These are phyloP conservation scores for Apogon talboti DNA, from an alignment of 2,797 vertebrate genomes.

Conservation along the genomic window DNA sequence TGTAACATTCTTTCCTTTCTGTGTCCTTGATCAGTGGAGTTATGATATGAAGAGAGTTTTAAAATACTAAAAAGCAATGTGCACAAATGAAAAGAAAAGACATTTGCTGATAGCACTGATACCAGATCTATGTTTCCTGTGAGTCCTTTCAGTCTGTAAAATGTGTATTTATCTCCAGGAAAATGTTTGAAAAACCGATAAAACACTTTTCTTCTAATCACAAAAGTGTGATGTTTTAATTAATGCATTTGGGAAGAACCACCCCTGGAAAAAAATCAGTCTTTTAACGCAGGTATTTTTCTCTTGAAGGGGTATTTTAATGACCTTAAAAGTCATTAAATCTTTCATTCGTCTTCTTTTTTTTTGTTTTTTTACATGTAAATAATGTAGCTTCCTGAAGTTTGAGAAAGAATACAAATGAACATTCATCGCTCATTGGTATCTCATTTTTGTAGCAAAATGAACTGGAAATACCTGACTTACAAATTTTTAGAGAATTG, in stretches of 20 bases:
- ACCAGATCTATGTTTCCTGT: too few species aligned
- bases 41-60: too few species aligned
- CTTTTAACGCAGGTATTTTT: background rate
- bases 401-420: background rate
- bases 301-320: background rate
- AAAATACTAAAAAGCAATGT: too few species aligned
- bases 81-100: too few species aligned
- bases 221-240: background rate
- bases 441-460: conserved; percentile 22
- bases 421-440: background rate
- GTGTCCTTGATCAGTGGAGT: too few species aligned
- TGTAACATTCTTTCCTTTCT: too few species aligned
- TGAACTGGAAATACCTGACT: conserved; percentile 1
- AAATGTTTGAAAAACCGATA: background rate
- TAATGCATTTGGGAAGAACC: conserved; percentile 1
- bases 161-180: background rate
- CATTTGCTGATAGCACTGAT: too few species aligned
- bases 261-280: conserved; percentile 1
- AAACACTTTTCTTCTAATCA: background rate
- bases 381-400: background rate
- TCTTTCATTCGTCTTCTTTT: background rate
- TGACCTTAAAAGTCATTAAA: background rate
- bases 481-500: background rate
- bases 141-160: background rate
- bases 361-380: background rate